phyloP scores from a whole-genome alignment of 2,797 vertebrate species.

The Neostethus bicornis region DNA sequence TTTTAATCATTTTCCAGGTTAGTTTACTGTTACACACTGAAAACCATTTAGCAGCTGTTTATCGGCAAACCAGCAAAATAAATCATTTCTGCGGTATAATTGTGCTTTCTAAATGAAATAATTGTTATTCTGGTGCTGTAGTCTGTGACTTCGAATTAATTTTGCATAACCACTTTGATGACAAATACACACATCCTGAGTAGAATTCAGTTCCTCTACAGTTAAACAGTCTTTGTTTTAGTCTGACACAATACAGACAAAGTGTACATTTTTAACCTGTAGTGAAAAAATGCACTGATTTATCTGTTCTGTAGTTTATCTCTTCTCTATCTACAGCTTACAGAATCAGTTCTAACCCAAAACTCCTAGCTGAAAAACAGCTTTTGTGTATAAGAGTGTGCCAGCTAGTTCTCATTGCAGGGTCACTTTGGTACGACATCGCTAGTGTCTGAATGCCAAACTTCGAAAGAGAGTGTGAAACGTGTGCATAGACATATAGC shows the following conservation, averaged over 20 bases:
- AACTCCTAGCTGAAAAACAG: slow-evolving; percentile 38
- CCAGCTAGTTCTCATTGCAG: slow-evolving; percentile 44
- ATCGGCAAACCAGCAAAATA: background rate
- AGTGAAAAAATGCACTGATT: slow-evolving; percentile 1
- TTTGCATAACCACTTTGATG: slow-evolving; percentile 1
- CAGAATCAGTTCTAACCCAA: slow-evolving; percentile 57
- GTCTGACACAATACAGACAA: slow-evolving; percentile 36
- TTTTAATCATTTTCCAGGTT: background rate
- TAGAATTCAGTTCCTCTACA: slow-evolving; percentile 10
- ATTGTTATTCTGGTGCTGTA: slow-evolving; percentile 4
- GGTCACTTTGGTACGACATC: slow-evolving; percentile 57
- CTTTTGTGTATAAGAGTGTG: slow-evolving; percentile 7
- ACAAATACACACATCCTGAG: background rate
- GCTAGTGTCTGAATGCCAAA: slow-evolving; percentile 45
- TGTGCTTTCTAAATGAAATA: background rate
- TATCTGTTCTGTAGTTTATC: slow-evolving; percentile 31
- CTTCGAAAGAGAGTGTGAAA: slow-evolving; percentile 35
- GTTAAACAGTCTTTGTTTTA: slow-evolving; percentile 13
- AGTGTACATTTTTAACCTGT: slow-evolving; percentile 27
- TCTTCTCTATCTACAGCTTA: slow-evolving; percentile 42
- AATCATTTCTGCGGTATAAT: background rate
- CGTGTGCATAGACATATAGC: slow-evolving; percentile 27
- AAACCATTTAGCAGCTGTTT: background rate
- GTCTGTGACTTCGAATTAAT: slow-evolving; percentile 3
- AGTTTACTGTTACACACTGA: background rate